Percentiles rank a stretch among this genome's conserved stretches.
Evolutionary conservation across 2,888 invertebrate species (phyloP).

Genomic region (Parasteatoda lunata): DNA sequence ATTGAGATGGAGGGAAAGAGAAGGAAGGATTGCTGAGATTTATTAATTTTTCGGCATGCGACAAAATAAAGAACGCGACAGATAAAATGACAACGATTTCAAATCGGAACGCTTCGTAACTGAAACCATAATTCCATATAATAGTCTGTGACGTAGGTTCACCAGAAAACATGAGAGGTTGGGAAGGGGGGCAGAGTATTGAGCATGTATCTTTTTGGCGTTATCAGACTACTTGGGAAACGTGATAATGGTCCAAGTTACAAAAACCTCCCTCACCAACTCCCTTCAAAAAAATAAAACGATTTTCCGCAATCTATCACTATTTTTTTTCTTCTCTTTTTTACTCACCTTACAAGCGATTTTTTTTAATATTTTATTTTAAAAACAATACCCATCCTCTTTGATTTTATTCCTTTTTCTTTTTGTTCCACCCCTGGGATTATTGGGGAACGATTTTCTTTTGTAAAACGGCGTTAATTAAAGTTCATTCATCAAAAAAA

Average conservation of each 20-base stretch:
- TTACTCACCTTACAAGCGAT: background rate
- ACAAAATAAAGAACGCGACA: slow-evolving; percentile 43
- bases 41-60: slow-evolving; percentile 44
- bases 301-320: slow-evolving; percentile 36
- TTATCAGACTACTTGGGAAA: slow-evolving; percentile 61
- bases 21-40: slow-evolving; percentile 23
- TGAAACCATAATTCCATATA: slow-evolving; percentile 62
- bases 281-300: slow-evolving; percentile 18
- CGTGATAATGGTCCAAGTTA: slow-evolving; percentile 46
- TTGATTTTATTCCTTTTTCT: slow-evolving; percentile 1
- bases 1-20: background rate
- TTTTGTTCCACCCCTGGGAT: slow-evolving; percentile 16
- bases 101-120: slow-evolving; percentile 58
- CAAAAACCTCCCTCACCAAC: slow-evolving; percentile 10
- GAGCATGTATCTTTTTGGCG: slow-evolving; percentile 44
- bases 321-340: background rate
- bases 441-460: slow-evolving; percentile 60
- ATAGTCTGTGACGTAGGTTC: slow-evolving; percentile 43
- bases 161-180: slow-evolving; percentile 26
- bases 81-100: slow-evolving; percentile 57
- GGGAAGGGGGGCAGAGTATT: background rate
- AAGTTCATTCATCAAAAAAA: slow-evolving; percentile 41
- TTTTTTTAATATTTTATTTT: slow-evolving; percentile 16
- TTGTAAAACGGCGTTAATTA: slow-evolving; percentile 46
- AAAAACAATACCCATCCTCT: slow-evolving; percentile 35